A percentile compares a stretch with the other conserved stretches of the same genome.
These are phyloP conservation scores for Aphyosemion australe DNA, from an alignment of 2,113 vertebrate species.

Conservation along the genomic window DNA sequence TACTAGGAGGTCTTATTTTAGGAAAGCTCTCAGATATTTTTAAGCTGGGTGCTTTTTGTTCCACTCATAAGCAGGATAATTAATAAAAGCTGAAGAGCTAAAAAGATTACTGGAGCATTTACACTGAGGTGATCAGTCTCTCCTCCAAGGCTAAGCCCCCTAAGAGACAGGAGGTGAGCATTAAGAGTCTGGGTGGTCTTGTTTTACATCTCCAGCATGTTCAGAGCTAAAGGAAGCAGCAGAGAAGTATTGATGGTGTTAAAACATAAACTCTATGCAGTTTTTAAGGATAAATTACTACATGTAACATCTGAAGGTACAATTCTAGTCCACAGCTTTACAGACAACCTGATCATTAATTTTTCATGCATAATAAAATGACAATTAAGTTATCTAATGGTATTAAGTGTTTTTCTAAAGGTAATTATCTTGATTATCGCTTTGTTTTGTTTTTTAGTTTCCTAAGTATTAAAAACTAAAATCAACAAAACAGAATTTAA, in stretches of 20 bases:
- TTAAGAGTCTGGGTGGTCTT: constrained; percentile 73
- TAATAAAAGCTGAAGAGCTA: constrained; percentile 52
- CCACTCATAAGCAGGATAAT: constrained; percentile 22
- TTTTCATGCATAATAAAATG: not conserved
- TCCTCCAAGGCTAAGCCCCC: constrained; percentile 45
- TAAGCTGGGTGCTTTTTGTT: constrained; percentile 9
- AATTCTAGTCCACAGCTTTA: not conserved
- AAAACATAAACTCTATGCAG: not conserved
- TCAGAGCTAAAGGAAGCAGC: not conserved
- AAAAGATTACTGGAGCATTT: constrained; percentile 60
- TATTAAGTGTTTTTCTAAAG: not conserved
- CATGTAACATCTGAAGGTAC: not conserved
- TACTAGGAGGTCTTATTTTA: constrained; percentile 21
- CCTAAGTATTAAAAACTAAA: no score
- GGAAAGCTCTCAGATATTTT: constrained; percentile 28
- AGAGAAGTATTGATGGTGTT: not conserved
- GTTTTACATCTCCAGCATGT: constrained; percentile 26
- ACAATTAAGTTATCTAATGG: not conserved
- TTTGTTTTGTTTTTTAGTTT: not conserved
- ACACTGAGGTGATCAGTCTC: constrained; percentile 40
- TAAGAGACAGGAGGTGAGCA: constrained; percentile 63
- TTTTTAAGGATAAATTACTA: constrained; percentile 16
- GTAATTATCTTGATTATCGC: no score
- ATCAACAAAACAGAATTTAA: not conserved
- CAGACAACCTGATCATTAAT: not conserved